phyloP scores from a whole-genome alignment of 2,113 vertebrate species.

The Podarcis muralis region DNA sequence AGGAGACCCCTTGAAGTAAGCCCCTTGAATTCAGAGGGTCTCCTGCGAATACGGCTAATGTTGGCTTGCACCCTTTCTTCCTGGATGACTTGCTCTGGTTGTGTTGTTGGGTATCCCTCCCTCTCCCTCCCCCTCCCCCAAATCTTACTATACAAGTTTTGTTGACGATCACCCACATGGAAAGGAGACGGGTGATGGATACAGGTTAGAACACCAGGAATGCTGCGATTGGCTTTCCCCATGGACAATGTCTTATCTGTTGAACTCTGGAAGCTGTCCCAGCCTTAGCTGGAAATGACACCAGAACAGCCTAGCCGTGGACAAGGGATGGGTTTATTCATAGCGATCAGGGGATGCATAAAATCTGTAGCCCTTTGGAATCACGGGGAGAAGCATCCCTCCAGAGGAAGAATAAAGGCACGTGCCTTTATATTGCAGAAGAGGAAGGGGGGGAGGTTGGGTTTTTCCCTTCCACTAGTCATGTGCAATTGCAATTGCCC shows the following conservation, averaged over 20 bases:
- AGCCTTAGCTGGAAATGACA: background rate
- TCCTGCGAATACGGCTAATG: no score
- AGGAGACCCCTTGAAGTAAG: no score
- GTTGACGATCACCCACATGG: background rate
- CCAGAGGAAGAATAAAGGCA: conserved; percentile 5
- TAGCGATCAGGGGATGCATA: background rate
- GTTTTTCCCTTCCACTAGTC: background rate
- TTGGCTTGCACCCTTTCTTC: background rate
- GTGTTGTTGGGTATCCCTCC: background rate
- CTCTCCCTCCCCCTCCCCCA: no score
- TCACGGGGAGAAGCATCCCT: background rate
- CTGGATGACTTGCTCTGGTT: background rate
- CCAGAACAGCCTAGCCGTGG: background rate
- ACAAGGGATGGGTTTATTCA: background rate
- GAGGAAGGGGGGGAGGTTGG: background rate
- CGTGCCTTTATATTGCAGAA: background rate
- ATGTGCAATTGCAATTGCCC: background rate
- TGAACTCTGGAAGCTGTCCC: conserved; percentile 44
- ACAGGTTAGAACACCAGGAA: background rate
- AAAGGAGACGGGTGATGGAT: background rate
- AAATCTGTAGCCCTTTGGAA: background rate
- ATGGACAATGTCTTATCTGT: background rate
- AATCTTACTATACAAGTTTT: background rate
- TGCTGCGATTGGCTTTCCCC: background rate
- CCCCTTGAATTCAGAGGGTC: no score